These are phyloP conservation scores for Pao palembangensis DNA, from an alignment of 2,113 vertebrate genomes.

Conservation along the genomic window DNA sequence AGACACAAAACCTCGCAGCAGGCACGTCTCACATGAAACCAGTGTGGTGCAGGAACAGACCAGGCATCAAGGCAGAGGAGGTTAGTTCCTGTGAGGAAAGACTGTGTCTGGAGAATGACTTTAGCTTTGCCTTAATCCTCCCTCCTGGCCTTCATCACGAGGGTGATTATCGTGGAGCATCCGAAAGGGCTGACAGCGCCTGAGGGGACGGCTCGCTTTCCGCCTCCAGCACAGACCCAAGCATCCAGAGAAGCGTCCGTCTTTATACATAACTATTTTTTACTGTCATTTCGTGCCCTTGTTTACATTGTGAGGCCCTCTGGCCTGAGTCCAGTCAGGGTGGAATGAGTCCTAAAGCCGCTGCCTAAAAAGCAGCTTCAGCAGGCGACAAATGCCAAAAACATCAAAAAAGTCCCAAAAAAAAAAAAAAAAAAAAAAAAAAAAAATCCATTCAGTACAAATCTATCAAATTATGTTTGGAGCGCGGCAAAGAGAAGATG, in stretches of 20 bases:
- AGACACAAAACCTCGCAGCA: slow-evolving; percentile 39
- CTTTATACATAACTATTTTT: slow-evolving; percentile 32
- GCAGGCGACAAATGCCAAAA: not conserved
- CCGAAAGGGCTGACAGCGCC: slow-evolving; percentile 51
- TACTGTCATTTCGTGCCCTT: slow-evolving; percentile 53
- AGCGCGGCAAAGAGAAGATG: not conserved
- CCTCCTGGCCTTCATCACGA: slow-evolving; percentile 31
- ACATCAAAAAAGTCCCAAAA: slow-evolving; percentile 1
- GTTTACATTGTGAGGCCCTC: slow-evolving; percentile 42
- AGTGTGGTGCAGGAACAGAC: slow-evolving; percentile 5
- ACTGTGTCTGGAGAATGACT: slow-evolving; percentile 29
- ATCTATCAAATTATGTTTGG: not conserved
- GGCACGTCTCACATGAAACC: slow-evolving; percentile 33
- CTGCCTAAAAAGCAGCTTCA: slow-evolving; percentile 7
- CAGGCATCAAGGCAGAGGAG: slow-evolving; percentile 11
- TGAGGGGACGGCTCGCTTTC: slow-evolving; percentile 7
- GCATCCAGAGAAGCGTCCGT: slow-evolving; percentile 3
- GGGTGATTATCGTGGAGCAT: slow-evolving; percentile 38
- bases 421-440: not conserved
- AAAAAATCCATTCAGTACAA: not conserved
- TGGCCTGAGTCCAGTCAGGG: slow-evolving; percentile 23
- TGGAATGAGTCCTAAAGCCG: slow-evolving; percentile 17
- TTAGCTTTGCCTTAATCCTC: slow-evolving; percentile 46
- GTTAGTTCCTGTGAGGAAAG: slow-evolving; percentile 44
- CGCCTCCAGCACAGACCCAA: slow-evolving; percentile 1